Evolutionary conservation across 2,113 vertebrate genomes (phyloP), one percentile per base, ranked within the genome.

Genomic region (Takifugu flavidus): DNA sequence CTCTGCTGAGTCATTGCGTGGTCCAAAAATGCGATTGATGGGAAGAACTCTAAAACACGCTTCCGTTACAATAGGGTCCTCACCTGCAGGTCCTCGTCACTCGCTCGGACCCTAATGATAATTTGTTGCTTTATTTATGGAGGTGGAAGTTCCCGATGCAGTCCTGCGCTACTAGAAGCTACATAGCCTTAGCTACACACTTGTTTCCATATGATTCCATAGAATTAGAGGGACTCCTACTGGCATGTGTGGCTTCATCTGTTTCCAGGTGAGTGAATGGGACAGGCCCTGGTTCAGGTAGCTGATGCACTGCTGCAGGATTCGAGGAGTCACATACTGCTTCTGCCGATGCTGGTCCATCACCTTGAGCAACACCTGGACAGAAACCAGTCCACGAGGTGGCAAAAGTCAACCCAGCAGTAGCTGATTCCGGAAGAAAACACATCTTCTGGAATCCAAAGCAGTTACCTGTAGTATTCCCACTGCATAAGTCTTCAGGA

Each of bases 231-330:
- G 1, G 13, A 5, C 13, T 47, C 64, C 64, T 6, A 98, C 96
- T 95, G 95, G 94, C 76, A 98, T 96, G 78, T 98, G 95, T 0
- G 94, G 94, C 62, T 99, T 99, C 91, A 99, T 93, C 62, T 95
- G 94, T 68, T 95, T 99, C 96, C 96, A 99, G 0, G 96, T 98
- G 39, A 96, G 72, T 4, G 95, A 94, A 74, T 98, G 96, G 8
- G 93, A 92, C 31, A 98, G 78, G 0, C 93, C 89, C 76, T 95
- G 95, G 77, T 93, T 96, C 78, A 98, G 87, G 75, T 96, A 99
- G 80, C 92, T 96, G 58, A 99, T 87, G 0, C 93, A 88, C 62
- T 96, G 95, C 87, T 99, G 96, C 77, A 99, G 92, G 71, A 98
- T 94, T 3, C 94, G 94, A 13, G 96, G 94, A 0, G 95, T 93